phyloP scores from a whole-genome alignment of 1,140 invertebrate genomes.

The Ganaspis sp. region DNA sequence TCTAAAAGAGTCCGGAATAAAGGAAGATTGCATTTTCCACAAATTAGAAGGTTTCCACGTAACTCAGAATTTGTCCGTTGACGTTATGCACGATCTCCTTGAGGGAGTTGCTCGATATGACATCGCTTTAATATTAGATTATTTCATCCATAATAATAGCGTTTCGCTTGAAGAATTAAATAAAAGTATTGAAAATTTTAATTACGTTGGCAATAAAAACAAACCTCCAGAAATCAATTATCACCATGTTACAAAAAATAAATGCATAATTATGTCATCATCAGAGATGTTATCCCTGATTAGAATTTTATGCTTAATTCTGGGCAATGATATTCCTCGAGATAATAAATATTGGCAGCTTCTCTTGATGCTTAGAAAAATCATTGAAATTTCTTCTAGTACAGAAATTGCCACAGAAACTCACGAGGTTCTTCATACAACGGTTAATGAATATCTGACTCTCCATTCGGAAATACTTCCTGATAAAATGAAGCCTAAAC shows the following conservation, averaged over 20 bases:
- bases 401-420: constrained; percentile 21
- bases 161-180: no score
- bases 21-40: constrained; percentile 63
- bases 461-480: not conserved
- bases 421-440: not conserved
- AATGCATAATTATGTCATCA: constrained; percentile 28
- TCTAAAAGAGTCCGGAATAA: constrained; percentile 51
- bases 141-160: no score
- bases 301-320: constrained; percentile 27
- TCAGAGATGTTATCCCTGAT: constrained; percentile 36
- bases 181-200: no score
- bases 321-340: not conserved
- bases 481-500: constrained; percentile 32
- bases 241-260: not conserved
- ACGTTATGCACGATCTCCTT: constrained; percentile 69
- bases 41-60: constrained; percentile 62
- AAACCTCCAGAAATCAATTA: no score
- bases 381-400: constrained; percentile 21
- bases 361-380: constrained; percentile 18
- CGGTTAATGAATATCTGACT: constrained; percentile 28
- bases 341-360: constrained; percentile 29
- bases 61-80: constrained; percentile 62
- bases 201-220: no score
- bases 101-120: constrained; percentile 68
- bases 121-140: constrained; percentile 56